Evolutionary conservation across 2,888 invertebrate species (phyloP), one percentile per base, ranked within the genome.

Genomic region (Perithous albicinctus): DNA sequence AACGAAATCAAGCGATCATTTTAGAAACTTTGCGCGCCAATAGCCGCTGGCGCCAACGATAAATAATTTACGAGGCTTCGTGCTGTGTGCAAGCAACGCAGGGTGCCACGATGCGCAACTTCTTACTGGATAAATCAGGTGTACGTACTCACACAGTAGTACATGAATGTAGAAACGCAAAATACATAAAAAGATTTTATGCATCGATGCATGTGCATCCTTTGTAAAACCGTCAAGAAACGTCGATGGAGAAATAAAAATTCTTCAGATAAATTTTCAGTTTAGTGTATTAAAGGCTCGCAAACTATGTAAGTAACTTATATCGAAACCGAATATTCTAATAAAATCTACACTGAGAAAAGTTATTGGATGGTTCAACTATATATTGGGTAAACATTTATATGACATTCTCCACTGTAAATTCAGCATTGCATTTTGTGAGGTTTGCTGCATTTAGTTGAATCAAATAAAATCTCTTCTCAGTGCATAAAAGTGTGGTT

Each of bases 11-110:
- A 67, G 20, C 69, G 51, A 70, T 70, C 56, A 43, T 70, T 70
- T 56, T 59, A 12, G 56, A 29, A 70, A 70, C 23, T 70, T 70
- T 43, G 59, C 43, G 29, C 59, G 23, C 54, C 69, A 54, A 69
- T 51, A 41, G 69, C 70, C 43, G 70, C 43, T 3, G 70, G 43
- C 70, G 56, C 56, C 67, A n/a, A 35, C 51, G 29, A 77, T 70
- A 77, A 77, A 77, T 77, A 51, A 70, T 70, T 77, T 77, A 77
- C 77, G 61, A 77, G 51, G 29, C 23, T 63, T 41, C 48, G 8
- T 15, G 51, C 73, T 59, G 29, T 48, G 56, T 15, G 10, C 7
- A 35, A n/a, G 51, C 8, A 72, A 35, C 18, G 48, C 18, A 12
- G 46, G 12, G 10, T 38, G 15, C 29, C 59, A 41, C 23, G 64